A percentile compares a stretch with the other conserved stretches of the same genome.
These are phyloP conservation scores for Albula glossodonta DNA, from an alignment of 2,113 vertebrate genomes.

Conservation along the genomic window DNA sequence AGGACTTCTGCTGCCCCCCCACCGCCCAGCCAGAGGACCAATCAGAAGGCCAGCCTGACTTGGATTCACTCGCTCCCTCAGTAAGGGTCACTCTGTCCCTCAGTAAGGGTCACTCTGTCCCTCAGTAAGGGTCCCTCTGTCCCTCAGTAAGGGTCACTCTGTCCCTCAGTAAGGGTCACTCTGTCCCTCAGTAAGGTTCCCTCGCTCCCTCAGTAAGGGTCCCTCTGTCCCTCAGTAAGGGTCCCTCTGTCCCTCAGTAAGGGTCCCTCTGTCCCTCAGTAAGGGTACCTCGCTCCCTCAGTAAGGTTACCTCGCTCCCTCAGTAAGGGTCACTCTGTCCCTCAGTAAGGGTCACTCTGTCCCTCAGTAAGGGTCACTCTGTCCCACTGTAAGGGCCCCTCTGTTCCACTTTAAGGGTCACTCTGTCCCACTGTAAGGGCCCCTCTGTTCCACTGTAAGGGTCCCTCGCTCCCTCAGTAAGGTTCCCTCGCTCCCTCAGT, in stretches of 20 bases:
- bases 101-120: background rate
- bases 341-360: background rate
- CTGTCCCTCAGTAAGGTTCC: background rate
- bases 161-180: background rate
- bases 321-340: too few species aligned
- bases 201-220: too few species aligned
- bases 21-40: background rate
- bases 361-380: background rate
- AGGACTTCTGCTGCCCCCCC: constrained; percentile 58
- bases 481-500: too few species aligned
- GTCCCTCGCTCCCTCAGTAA: too few species aligned
- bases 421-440: background rate
- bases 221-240: background rate
- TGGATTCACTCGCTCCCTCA: background rate
- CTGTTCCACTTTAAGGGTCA: too few species aligned
- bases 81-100: background rate
- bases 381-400: background rate
- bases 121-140: background rate
- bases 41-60: background rate
- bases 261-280: background rate
- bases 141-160: too few species aligned
- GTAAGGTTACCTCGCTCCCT: too few species aligned
- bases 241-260: too few species aligned
- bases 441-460: too few species aligned
- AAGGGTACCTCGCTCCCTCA: background rate